Conservation (phyloP, 2,797 vertebrate species). For the Meda fulgida region DNA sequence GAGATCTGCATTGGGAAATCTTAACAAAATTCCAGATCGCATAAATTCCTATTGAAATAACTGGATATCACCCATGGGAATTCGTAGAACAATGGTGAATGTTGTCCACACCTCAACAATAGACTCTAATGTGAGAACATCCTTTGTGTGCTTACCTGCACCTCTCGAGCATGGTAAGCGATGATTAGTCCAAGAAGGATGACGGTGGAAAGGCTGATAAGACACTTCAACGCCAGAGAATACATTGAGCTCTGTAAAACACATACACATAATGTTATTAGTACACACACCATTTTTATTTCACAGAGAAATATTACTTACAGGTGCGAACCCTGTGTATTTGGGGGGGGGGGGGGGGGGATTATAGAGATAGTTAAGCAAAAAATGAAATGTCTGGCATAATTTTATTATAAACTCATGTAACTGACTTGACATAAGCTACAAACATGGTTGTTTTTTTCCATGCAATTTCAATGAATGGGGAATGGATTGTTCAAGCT, state of each 20-base stretch:
- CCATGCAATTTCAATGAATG: not conserved
- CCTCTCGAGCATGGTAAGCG: slow-evolving; percentile 95
- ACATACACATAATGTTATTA: slow-evolving; percentile 32
- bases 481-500: too few relatives aligned
- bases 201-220: slow-evolving; percentile 96
- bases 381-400: not conserved
- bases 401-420: not conserved
- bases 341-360: too few relatives aligned
- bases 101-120: not conserved
- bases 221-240: slow-evolving; percentile 78
- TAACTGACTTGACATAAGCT: not conserved
- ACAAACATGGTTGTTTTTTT: not conserved
- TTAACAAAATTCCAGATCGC: not conserved
- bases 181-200: slow-evolving; percentile 97
- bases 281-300: slow-evolving; percentile 18
- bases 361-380: not conserved
- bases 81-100: not conserved
- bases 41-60: not conserved
- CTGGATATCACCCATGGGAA: not conserved
- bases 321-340: not conserved
- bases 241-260: slow-evolving; percentile 65
- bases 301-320: slow-evolving; percentile 2
- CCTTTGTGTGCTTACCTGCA: slow-evolving; percentile 84
- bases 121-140: not conserved
- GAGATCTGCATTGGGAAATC: not conserved